A percentile compares a stretch with the other conserved stretches of the same genome.
Conservation (phyloP, 2,888 invertebrate species). For the Alloscopus bannaensis region DNA sequence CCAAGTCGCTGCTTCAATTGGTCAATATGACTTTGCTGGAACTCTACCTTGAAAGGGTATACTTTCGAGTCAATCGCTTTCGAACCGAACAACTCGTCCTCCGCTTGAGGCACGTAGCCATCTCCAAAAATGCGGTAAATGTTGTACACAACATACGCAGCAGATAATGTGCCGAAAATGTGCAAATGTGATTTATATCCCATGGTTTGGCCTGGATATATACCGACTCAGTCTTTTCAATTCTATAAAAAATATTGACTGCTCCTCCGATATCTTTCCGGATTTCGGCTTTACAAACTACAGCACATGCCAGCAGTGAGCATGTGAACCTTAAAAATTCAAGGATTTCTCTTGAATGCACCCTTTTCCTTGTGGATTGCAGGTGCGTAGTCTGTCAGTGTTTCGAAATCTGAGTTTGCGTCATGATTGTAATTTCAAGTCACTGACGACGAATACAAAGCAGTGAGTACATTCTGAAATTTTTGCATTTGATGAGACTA, state of each 20-base stretch:
- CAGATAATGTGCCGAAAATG: conserved; percentile 35
- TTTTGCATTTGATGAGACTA: too few species aligned
- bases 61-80: conserved; percentile 48
- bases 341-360: too few species aligned
- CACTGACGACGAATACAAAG: too few species aligned
- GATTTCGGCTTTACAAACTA: too few species aligned
- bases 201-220: conserved; percentile 36
- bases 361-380: too few species aligned
- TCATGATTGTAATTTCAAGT: too few species aligned
- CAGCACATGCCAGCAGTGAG: too few species aligned
- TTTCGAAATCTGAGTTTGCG: too few species aligned
- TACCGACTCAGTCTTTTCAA: background rate
- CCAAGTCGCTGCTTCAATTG: conserved; percentile 79
- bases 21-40: conserved; percentile 78
- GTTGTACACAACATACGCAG: conserved; percentile 40
- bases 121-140: conserved; percentile 48
- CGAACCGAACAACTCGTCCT: conserved; percentile 53
- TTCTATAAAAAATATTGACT: background rate
- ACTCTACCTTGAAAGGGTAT: conserved; percentile 79
- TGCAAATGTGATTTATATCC: conserved; percentile 49
- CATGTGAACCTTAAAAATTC: too few species aligned
- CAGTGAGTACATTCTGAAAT: too few species aligned
- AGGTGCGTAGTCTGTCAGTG: too few species aligned
- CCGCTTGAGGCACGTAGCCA: conserved; percentile 39
- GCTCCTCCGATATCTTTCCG: too few species aligned